These are phyloP conservation scores for Metallyticus violacea DNA, from an alignment of 2,888 invertebrate genomes.

Conservation along the genomic window DNA sequence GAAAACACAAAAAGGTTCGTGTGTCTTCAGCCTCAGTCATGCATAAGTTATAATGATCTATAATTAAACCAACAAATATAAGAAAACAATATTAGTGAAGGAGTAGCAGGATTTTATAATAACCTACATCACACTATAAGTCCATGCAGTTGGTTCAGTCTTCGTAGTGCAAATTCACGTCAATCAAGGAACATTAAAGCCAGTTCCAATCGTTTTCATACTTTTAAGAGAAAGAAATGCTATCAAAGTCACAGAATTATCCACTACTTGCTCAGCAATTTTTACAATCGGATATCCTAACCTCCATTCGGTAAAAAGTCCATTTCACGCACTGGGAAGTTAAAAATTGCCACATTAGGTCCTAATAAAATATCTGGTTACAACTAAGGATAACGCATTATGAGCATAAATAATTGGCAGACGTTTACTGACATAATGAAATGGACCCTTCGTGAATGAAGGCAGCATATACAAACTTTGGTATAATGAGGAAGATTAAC, in stretches of 20 bases:
- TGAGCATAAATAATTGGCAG: not conserved
- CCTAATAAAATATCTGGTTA: not conserved
- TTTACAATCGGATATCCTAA: not conserved
- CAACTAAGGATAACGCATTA: not conserved
- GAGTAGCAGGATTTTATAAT: not conserved
- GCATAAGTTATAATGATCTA: slow-evolving; percentile 16
- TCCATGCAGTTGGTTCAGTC: not conserved
- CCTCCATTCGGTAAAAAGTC: not conserved
- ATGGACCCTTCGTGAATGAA: not conserved
- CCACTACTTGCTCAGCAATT: not conserved
- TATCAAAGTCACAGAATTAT: not conserved
- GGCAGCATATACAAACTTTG: not conserved
- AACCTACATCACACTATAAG: not conserved
- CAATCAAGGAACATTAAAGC: not conserved
- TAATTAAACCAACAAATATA: not conserved
- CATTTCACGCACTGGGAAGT: not conserved
- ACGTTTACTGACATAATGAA: not conserved
- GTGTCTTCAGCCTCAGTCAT: slow-evolving; percentile 22
- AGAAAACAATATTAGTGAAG: not conserved
- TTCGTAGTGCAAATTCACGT: not conserved
- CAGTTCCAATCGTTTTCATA: not conserved
- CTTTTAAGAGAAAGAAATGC: not conserved
- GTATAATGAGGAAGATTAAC: not conserved
- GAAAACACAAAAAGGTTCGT: not conserved
- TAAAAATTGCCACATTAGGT: not conserved